Evolutionary conservation across 1,140 invertebrate genomes (phyloP), one percentile per base, ranked within the genome.

Genomic region (Listronotus oregonensis): DNA sequence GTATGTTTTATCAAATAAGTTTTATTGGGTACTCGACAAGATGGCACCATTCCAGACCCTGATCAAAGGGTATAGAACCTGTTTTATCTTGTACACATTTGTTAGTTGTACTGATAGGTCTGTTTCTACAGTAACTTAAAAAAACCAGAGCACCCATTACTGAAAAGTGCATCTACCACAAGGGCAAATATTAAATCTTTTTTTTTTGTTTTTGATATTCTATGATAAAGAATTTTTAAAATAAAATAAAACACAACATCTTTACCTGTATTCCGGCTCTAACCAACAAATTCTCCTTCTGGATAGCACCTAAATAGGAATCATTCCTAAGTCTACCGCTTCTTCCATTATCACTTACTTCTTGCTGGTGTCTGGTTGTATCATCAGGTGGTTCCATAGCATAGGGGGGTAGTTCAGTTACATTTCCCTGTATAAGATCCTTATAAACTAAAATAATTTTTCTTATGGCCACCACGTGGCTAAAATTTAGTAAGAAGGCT

Each of bases 361-460:
- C 66, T 72, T 58, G 55, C 6, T 42, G 37, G 57, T 62, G 49
- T 37, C 70, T 66, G 37, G 67, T 47, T 4, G 60, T 56, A 63
- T 81, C 80, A n/a, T 89, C 89, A 27, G 86, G 77, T 6, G 91
- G 90, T 80, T 97, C 95, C 70, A 94, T 79, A 80, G 96, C 87
- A 77, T 96, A 97, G 0, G 90, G 87, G 0, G 94, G 94, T 64
- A 92, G 83, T 75, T 93, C 90, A 73, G 86, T 81, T 47, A 89
- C 81, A 75, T 86, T 93, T 89, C 83, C 89, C 37, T 71, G 92
- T 78, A 97, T 96, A 92, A 96, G 96, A 78, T 98, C 95, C 78
- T 95, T 94, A 76, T 97, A 98, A n/a, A 96, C 90, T 55, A 89
- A 86, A 69, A 98, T 95, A 40, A 95, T 94, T 75, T 91, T 90